phyloP scores from a whole-genome alignment of 2,797 vertebrate genomes.

The Neostethus bicornis region DNA sequence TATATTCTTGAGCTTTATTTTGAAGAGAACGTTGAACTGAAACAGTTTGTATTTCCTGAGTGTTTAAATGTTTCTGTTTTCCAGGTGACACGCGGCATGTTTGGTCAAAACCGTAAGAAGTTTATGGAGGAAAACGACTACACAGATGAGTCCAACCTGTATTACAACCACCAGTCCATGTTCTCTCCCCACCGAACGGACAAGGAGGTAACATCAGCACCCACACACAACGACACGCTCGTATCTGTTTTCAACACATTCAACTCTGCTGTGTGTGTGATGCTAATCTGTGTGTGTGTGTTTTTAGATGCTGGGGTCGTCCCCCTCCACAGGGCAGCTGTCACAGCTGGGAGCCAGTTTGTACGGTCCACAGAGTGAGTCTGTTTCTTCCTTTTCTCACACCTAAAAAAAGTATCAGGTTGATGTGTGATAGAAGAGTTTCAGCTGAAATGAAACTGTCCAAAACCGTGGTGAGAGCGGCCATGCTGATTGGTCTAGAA shows the following conservation, averaged over 20 bases:
- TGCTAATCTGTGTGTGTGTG: too few species aligned
- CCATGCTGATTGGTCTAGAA: too few species aligned
- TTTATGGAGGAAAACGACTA: conserved; percentile 98
- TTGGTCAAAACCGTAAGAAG: conserved; percentile 99
- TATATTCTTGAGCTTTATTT: too few species aligned
- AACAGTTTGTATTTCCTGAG: too few species aligned
- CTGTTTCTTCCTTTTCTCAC: neutral
- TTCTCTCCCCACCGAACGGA: conserved; percentile 92
- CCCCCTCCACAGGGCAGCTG: conserved; percentile 96
- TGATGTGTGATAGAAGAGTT: too few species aligned
- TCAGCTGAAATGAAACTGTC: neutral
- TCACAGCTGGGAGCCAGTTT: conserved; percentile 99
- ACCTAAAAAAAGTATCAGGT: too few species aligned
- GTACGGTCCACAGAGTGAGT: conserved; percentile 99
- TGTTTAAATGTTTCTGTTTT: too few species aligned
- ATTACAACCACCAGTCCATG: conserved; percentile 96
- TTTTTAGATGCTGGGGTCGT: conserved; percentile 88
- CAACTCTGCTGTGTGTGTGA: too few species aligned
- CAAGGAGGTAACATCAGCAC: conserved; percentile 88
- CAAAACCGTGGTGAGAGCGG: neutral
- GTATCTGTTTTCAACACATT: too few species aligned
- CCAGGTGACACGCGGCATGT: conserved; percentile 99
- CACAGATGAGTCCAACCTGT: conserved; percentile 92
- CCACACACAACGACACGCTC: too few species aligned
- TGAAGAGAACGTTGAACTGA: too few species aligned